A percentile compares a stretch with the other conserved stretches of the same genome.
phyloP scores from a whole-genome alignment of 2,797 vertebrate genomes.

The Geotrypetes seraphini region DNA sequence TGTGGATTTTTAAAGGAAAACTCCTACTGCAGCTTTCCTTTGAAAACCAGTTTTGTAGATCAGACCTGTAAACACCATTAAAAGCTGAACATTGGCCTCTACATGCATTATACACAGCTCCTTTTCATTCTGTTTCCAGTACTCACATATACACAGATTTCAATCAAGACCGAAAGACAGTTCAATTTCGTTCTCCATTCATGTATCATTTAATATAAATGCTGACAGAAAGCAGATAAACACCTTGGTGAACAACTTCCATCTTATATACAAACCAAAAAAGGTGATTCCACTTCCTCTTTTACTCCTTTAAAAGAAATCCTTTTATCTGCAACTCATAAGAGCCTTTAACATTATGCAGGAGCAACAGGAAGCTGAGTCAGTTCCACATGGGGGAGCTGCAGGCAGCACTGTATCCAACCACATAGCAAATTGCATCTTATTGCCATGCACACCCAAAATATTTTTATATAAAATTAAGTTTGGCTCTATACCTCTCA shows the following conservation, averaged over 20 bases:
- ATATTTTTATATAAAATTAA: constrained; percentile 1
- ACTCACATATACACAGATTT: too few relatives aligned
- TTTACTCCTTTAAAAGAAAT: constrained; percentile 14
- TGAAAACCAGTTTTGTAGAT: too few relatives aligned
- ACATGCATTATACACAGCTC: too few relatives aligned
- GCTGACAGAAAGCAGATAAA: constrained; percentile 63
- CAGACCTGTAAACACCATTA: too few relatives aligned
- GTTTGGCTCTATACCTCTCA: constrained; percentile 2
- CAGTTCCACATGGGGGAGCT: constrained; percentile 23
- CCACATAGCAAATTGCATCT: constrained; percentile 14
- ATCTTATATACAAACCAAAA: constrained; percentile 49
- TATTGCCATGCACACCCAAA: constrained; percentile 24
- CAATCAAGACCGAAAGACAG: too few relatives aligned
- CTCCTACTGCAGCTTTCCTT: too few relatives aligned
- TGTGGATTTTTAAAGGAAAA: too few relatives aligned
- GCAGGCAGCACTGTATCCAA: constrained; percentile 18
- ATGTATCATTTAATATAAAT: constrained; percentile 86
- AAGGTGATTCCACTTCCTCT: constrained; percentile 27
- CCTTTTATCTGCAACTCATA: constrained; percentile 35
- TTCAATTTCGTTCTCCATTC: constrained; percentile 34
- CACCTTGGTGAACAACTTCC: constrained; percentile 36
- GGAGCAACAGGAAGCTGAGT: constrained; percentile 26
- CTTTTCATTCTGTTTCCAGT: too few relatives aligned
- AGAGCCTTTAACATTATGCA: constrained; percentile 24
- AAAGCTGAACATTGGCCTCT: too few relatives aligned